These are phyloP conservation scores for Gouania willdenowi DNA, from an alignment of 2,797 vertebrate genomes.

Conservation along the genomic window DNA sequence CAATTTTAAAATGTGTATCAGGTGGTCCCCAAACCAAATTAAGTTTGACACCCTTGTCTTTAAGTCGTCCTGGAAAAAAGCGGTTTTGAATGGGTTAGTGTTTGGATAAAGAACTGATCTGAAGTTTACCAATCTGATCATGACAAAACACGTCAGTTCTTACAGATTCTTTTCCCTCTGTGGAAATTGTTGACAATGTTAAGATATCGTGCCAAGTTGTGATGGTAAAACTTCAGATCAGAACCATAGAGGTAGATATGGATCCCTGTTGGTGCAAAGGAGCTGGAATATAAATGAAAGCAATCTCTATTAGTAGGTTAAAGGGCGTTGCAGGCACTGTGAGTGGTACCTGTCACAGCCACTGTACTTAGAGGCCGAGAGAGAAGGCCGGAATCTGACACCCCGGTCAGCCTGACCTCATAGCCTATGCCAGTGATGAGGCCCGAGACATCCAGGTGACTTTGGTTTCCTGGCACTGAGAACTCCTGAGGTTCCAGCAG, in stretches of 20 bases:
- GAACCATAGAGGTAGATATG: too few relatives aligned
- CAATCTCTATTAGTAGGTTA: slow-evolving; percentile 13
- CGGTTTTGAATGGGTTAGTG: too few relatives aligned
- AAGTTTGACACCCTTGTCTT: too few relatives aligned
- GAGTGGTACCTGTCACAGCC: slow-evolving; percentile 90
- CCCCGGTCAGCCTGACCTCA: slow-evolving; percentile 91
- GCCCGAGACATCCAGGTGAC: slow-evolving; percentile 87
- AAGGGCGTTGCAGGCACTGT: slow-evolving; percentile 18
- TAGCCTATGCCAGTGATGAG: slow-evolving; percentile 98
- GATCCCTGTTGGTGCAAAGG: too few relatives aligned
- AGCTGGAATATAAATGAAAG: neutral
- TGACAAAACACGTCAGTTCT: too few relatives aligned
- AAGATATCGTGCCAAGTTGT: slow-evolving; percentile 21
- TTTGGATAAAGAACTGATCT: too few relatives aligned
- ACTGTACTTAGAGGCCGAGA: slow-evolving; percentile 88
- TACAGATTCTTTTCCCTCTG: too few relatives aligned
- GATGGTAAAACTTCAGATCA: slow-evolving; percentile 38
- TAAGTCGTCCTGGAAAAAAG: too few relatives aligned
- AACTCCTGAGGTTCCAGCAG: slow-evolving; percentile 93
- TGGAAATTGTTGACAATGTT: too few relatives aligned
- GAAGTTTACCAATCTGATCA: too few relatives aligned
- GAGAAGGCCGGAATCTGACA: slow-evolving; percentile 83
- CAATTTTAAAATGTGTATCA: too few relatives aligned
- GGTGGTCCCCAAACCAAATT: too few relatives aligned
- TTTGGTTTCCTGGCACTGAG: slow-evolving; percentile 85